Conservation (phyloP, 2,113 vertebrate genomes). For the Myiopsitta monachus region DNA sequence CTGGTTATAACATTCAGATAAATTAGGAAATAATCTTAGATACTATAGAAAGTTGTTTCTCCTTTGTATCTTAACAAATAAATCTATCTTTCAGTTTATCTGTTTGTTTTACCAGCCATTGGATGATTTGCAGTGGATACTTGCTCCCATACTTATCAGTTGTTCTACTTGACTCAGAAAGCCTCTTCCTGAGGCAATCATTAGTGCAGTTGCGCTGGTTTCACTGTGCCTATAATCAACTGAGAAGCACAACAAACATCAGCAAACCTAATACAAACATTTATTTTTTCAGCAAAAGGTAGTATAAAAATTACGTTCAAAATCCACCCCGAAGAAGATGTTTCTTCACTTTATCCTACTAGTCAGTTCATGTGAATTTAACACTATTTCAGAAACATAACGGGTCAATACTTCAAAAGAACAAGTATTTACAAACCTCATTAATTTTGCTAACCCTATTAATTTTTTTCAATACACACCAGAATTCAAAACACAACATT, state of each 20-base stretch:
- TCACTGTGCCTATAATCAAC: conserved; percentile 94
- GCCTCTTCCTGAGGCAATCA: conserved; percentile 89
- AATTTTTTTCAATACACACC: neutral
- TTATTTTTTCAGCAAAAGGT: neutral
- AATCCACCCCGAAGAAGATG: neutral
- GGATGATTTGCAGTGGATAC: conserved; percentile 81
- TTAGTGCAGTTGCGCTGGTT: conserved; percentile 86
- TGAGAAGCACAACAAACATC: conserved; percentile 43
- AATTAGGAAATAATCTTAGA: neutral
- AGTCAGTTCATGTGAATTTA: neutral
- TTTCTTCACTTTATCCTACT: neutral
- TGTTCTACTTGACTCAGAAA: conserved; percentile 88
- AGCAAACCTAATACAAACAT: neutral
- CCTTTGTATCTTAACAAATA: neutral
- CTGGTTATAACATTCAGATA: neutral
- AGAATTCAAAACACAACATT: neutral
- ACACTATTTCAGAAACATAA: neutral
- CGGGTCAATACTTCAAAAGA: neutral
- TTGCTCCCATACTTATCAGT: conserved; percentile 90
- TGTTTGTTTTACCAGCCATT: conserved; percentile 86
- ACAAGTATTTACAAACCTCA: neutral
- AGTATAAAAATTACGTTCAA: neutral
- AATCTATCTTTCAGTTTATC: neutral
- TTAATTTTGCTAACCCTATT: neutral
- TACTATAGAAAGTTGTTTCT: neutral